These are phyloP conservation scores for Seladonia tumulorum DNA, from an alignment of 2,888 invertebrate species.

Conservation along the genomic window DNA sequence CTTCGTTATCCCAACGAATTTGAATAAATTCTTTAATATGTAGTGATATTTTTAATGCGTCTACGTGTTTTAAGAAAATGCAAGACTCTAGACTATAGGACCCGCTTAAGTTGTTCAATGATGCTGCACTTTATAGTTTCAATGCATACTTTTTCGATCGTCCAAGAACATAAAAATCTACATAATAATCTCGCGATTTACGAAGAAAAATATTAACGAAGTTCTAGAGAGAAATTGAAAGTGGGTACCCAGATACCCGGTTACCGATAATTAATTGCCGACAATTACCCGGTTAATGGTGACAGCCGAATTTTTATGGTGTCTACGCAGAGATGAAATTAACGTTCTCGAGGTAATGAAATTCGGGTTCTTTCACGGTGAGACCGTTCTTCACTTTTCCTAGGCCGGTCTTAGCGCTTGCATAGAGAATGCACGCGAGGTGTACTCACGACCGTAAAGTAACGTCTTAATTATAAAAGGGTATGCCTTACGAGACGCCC, in stretches of 20 bases:
- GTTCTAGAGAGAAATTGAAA: background rate
- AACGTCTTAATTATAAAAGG: constrained; percentile 82
- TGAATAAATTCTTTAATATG: no score
- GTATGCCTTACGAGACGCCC: constrained; percentile 74
- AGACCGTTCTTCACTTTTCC: constrained; percentile 33
- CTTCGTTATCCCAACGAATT: no score
- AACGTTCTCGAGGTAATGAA: background rate
- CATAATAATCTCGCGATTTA: background rate
- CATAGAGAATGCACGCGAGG: constrained; percentile 59
- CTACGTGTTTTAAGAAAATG: no score
- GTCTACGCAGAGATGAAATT: background rate
- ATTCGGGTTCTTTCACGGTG: background rate
- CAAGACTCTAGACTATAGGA: no score
- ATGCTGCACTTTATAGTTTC: no score
- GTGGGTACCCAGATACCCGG: no score
- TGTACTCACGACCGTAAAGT: constrained; percentile 74
- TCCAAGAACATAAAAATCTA: no score
- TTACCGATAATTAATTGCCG: background rate
- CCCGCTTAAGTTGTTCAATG: no score
- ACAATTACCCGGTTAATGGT: background rate
- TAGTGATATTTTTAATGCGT: no score
- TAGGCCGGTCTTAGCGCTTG: constrained; percentile 45
- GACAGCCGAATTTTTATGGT: background rate
- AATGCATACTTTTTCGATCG: no score
- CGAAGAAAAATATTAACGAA: background rate